Evolutionary conservation across 2,113 vertebrate species (phyloP).

Genomic region (Atherinomorus stipes): DNA sequence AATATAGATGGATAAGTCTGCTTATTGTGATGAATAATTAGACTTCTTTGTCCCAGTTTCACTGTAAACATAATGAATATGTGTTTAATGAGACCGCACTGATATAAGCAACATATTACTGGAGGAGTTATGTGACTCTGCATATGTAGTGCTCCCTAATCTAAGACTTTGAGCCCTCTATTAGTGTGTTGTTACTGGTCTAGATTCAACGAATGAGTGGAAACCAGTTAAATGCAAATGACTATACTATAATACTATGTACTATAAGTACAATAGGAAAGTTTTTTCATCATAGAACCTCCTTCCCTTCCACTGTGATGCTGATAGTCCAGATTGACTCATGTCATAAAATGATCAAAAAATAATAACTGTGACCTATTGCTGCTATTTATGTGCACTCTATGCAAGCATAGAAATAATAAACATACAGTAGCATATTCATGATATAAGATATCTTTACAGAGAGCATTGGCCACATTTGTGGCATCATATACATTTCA

Average conservation of each 20-base stretch:
- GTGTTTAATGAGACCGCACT: constrained; percentile 25
- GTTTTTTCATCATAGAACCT: constrained; percentile 31
- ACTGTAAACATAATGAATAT: constrained; percentile 43
- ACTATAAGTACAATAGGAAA: constrained; percentile 40
- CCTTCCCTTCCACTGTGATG: constrained; percentile 30
- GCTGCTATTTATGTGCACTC: constrained; percentile 79
- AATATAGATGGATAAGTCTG: constrained; percentile 25
- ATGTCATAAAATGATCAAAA: constrained; percentile 48
- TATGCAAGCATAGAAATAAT: constrained; percentile 78
- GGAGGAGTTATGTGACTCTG: constrained; percentile 44
- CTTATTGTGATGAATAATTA: constrained; percentile 5
- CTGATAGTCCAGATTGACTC: constrained; percentile 33
- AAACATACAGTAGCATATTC: constrained; percentile 75
- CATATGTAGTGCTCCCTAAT: constrained; percentile 61
- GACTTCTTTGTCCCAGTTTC: constrained; percentile 22
- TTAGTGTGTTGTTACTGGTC: constrained; percentile 36
- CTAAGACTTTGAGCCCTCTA: constrained; percentile 54
- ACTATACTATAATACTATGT: too few species aligned
- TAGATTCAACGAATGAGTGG: constrained; percentile 46
- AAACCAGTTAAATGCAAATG: constrained; percentile 53
- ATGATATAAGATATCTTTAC: constrained; percentile 71
- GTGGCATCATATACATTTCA: constrained; percentile 73
- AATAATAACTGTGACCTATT: constrained; percentile 70
- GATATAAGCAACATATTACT: constrained; percentile 59
- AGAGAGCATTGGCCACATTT: constrained; percentile 50